A percentile compares a stretch with the other conserved stretches of the same genome.
phyloP scores from a whole-genome alignment of 92 coral and sea anemone genomes.

The Epizoanthus scotinus region DNA sequence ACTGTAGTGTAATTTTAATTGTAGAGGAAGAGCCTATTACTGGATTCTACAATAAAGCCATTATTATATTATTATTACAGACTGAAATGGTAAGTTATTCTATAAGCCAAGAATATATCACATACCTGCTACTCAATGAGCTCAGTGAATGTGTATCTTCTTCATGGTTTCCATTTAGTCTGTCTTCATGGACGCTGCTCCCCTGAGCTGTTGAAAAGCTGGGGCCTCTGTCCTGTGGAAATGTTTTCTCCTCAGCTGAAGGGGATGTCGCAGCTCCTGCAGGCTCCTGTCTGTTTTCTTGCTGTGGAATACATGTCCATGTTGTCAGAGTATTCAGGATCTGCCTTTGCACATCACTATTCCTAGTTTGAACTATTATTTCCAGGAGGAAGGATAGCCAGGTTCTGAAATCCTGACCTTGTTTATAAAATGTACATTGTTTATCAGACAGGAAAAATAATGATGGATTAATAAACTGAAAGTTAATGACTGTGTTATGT shows the following conservation, averaged over 20 bases:
- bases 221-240: conserved; percentile 22
- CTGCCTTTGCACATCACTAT: too few relatives aligned
- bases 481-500: too few relatives aligned
- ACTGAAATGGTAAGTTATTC: too few relatives aligned
- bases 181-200: conserved; percentile 40
- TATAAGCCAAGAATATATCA: neutral
- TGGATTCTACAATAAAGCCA: too few relatives aligned
- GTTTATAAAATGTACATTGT: neutral
- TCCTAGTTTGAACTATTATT: too few relatives aligned
- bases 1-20: too few relatives aligned
- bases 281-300: conserved; percentile 66
- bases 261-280: conserved; percentile 84
- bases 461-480: too few relatives aligned
- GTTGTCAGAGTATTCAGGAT: neutral
- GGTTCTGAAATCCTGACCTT: neutral
- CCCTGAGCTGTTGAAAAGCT: conserved; percentile 10
- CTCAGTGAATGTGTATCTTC: conserved; percentile 56
- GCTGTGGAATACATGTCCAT: conserved; percentile 8
- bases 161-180: conserved; percentile 35
- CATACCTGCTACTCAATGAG: conserved; percentile 77
- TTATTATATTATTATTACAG: too few relatives aligned
- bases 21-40: too few relatives aligned
- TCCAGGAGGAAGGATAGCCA: too few relatives aligned
- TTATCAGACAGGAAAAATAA: neutral
- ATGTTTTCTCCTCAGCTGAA: conserved; percentile 58